Percentiles rank a stretch among this genome's conserved stretches.
phyloP scores from a whole-genome alignment of 2,888 invertebrate genomes.

The Papilio demoleus region DNA sequence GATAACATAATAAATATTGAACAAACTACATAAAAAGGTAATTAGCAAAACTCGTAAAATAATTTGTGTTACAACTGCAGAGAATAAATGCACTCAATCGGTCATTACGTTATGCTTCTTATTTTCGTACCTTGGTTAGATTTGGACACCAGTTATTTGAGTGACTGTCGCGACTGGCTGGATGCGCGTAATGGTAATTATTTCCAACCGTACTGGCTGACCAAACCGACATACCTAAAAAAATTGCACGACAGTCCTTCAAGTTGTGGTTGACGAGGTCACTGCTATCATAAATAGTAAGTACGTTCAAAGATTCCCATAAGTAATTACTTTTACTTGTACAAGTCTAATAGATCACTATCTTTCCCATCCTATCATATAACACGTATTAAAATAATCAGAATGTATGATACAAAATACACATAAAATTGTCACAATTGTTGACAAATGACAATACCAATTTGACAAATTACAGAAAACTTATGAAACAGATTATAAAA shows the following conservation, averaged over 20 bases:
- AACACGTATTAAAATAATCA: constrained; percentile 19
- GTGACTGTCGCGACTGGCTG: constrained; percentile 72
- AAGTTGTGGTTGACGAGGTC: constrained; percentile 71
- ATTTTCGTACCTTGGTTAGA: constrained; percentile 74
- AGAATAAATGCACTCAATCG: constrained; percentile 40
- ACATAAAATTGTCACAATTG: constrained; percentile 19
- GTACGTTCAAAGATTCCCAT: constrained; percentile 9
- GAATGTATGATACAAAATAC: constrained; percentile 8
- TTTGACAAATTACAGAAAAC: not conserved
- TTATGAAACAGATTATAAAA: no score
- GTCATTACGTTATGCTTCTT: constrained; percentile 28
- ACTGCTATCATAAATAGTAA: constrained; percentile 49
- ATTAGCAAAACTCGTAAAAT: constrained; percentile 31
- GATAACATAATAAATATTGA: constrained; percentile 12
- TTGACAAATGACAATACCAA: constrained; percentile 25
- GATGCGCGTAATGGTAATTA: constrained; percentile 74
- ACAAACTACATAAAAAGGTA: constrained; percentile 23
- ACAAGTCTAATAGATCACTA: constrained; percentile 1
- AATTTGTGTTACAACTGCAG: constrained; percentile 42
- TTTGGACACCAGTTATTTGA: constrained; percentile 79
- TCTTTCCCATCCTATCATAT: constrained; percentile 14
- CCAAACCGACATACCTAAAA: constrained; percentile 88
- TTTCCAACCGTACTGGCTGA: constrained; percentile 86
- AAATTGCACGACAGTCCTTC: constrained; percentile 75
- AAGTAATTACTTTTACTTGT: not conserved